These are phyloP conservation scores for Melanostoma mellinum DNA, from an alignment of 2,888 invertebrate genomes.

Conservation along the genomic window DNA sequence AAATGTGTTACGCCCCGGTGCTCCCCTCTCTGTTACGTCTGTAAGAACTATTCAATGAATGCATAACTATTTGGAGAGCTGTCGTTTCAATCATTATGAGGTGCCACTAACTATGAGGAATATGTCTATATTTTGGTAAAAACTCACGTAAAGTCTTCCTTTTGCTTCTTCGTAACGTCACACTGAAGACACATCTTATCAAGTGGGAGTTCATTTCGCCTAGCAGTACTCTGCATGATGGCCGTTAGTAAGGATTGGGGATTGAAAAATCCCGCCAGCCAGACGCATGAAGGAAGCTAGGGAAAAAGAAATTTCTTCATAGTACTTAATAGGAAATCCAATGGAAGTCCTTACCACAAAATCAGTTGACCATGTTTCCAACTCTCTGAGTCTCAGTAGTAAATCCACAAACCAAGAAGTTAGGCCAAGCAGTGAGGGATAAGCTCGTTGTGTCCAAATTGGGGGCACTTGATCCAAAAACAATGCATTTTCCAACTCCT, in stretches of 20 bases:
- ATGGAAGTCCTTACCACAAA: conserved; percentile 87
- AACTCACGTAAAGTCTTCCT: conserved; percentile 95
- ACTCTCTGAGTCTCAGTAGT: conserved; percentile 90
- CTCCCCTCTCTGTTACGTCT: too few species aligned
- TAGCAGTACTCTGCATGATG: conserved; percentile 98
- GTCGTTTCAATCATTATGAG: too few species aligned
- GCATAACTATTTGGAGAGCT: too few species aligned
- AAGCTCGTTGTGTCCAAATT: conserved; percentile 93
- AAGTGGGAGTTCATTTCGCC: conserved; percentile 94
- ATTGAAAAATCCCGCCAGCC: conserved; percentile 99
- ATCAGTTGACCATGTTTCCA: conserved; percentile 96
- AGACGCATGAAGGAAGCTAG: conserved; percentile 94
- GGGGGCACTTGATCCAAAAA: conserved; percentile 96
- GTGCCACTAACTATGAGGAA: too few species aligned
- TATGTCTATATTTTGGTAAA: background rate
- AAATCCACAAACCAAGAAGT: conserved; percentile 97
- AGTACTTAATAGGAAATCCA: background rate
- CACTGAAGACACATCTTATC: conserved; percentile 99
- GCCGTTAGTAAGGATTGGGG: conserved; percentile 98
- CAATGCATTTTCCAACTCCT: conserved; percentile 94
- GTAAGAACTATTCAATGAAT: too few species aligned
- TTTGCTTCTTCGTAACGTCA: conserved; percentile 97
- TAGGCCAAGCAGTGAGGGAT: conserved; percentile 94
- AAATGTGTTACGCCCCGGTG: too few species aligned
- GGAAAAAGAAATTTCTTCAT: conserved; percentile 56